phyloP scores from a whole-genome alignment of 1,140 invertebrate species.

The Colletes gigas region DNA sequence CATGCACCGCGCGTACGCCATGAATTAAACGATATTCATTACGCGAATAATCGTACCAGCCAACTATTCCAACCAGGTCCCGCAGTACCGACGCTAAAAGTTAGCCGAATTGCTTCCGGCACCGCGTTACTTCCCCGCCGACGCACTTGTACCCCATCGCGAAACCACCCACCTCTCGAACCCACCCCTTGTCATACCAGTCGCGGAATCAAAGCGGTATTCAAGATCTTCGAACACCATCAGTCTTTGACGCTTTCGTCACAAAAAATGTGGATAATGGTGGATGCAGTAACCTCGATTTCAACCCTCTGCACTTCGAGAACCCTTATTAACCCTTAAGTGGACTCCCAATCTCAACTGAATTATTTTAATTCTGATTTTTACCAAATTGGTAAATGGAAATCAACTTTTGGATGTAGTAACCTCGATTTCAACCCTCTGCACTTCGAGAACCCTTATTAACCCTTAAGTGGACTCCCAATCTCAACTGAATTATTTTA shows the following conservation, averaged over 20 bases:
- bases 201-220: background rate
- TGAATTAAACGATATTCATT: slow-evolving; percentile 46
- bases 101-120: slow-evolving; percentile 28
- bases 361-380: too few species aligned
- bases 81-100: slow-evolving; percentile 18
- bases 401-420: too few species aligned
- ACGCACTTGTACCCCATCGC: background rate
- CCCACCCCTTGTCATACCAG: background rate
- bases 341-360: too few species aligned
- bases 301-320: too few species aligned
- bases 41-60: slow-evolving; percentile 27
- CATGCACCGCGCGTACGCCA: slow-evolving; percentile 3
- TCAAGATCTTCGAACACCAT: background rate
- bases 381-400: too few species aligned
- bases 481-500: too few species aligned
- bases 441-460: too few species aligned
- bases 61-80: slow-evolving; percentile 32
- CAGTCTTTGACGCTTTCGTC: slow-evolving; percentile 2
- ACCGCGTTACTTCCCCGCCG: slow-evolving; percentile 1
- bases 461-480: too few species aligned
- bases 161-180: background rate
- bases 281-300: too few species aligned
- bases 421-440: too few species aligned
- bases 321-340: too few species aligned
- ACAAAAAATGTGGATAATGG: too few species aligned